Conservation (phyloP, 2,888 invertebrate genomes). For the Formica aserva region DNA sequence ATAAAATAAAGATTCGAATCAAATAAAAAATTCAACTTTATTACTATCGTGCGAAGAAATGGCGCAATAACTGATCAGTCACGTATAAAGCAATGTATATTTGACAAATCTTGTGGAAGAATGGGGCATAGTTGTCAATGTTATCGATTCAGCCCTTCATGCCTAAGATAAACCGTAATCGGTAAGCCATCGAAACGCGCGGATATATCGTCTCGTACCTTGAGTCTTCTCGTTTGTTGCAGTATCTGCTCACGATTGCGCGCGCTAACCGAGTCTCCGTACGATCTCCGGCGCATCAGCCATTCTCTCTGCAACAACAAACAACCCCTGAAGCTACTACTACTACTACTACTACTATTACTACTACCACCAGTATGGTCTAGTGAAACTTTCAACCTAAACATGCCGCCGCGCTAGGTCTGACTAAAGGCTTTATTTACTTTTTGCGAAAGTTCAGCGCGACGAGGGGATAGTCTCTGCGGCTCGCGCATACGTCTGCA, state of each 20-base stretch:
- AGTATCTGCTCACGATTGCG: conserved; percentile 77
- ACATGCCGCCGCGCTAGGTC: conserved; percentile 55
- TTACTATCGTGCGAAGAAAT: not conserved
- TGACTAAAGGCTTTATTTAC: conserved; percentile 72
- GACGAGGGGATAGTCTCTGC: conserved; percentile 24
- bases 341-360: not conserved
- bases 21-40: not conserved
- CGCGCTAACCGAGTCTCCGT: conserved; percentile 79
- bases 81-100: not conserved
- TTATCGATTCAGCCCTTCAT: conserved; percentile 3
- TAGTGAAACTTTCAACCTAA: conserved; percentile 75
- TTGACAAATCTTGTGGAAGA: not conserved
- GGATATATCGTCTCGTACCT: conserved; percentile 69
- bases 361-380: not conserved
- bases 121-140: not conserved
- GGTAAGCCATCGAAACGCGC: conserved; percentile 21
- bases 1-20: not conserved
- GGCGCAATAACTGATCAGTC: not conserved
- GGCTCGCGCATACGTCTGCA: conserved; percentile 19
- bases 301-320: conserved; percentile 81
- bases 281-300: conserved; percentile 79
- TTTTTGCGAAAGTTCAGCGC: conserved; percentile 69
- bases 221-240: conserved; percentile 67
- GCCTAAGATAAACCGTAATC: conserved; percentile 32
- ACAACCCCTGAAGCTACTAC: conserved; percentile 71